Base-by-base conservation (phyloP, 37 sponge, comb jelly and placozoan genomes). In the Theonella swinhoei region DNA sequence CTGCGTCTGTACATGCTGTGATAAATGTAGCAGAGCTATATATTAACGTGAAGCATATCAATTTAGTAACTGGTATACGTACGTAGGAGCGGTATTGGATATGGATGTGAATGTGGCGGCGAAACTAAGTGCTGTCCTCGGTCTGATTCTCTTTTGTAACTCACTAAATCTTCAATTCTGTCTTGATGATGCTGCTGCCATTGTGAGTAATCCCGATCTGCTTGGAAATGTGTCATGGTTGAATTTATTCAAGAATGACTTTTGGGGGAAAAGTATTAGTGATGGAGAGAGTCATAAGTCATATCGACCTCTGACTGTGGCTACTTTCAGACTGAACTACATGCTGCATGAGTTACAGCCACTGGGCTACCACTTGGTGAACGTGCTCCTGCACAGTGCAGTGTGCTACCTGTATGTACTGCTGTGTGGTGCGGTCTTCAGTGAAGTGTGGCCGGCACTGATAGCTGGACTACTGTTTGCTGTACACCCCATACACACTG, bases 251-350 rank as follows among this genome's bases (percentile, higher is more conserved):
- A 69, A 43, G 72, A 62, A 97, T 72, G 98, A 97, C 72, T 97
- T 97, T 87, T 97, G 98, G 98, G 98, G 98, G 30, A 92, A 89
- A 0, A 91, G 94, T 0, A 97, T 97, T 95, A 62, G 82, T 40
- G 39, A 67, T n/a, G 68, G 47, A 8, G 75, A 87, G 23, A 97
- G 98, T 68, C 98, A 97, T 87, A 97, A 95, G 74, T 97, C 98
- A 7, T 97, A 95, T 64, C 78, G 98, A 28, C 98, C 98, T 40
- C 84, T 97, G 65, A 81, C 84, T 11, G 88, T 96, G 42, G 76
- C 83, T 30, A 83, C 94, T 0, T 96, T 96, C 72, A 68, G 96
- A 25, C 66, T 93, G 24, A 96, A 96, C 85, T 76, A 76, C 62
- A 41, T 76, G 76, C 20, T 96, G 25, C 84, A 87, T 70, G 88